Percentiles rank a stretch among this genome's conserved stretches.
Conservation (phyloP, 1,140 invertebrate genomes). For the Bombus consobrinus region DNA sequence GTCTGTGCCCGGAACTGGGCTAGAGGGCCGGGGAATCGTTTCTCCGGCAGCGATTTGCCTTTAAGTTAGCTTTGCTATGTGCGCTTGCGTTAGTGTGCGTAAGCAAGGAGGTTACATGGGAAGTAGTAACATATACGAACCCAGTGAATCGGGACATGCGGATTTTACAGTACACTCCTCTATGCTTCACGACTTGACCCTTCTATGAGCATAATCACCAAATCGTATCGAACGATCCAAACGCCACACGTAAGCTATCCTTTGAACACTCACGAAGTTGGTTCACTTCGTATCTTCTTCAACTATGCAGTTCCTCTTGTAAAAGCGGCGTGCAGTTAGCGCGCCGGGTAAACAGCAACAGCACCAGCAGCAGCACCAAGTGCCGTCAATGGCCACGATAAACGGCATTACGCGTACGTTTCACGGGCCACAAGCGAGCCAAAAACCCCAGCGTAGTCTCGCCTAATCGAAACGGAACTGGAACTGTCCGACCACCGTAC, state of each 20-base stretch:
- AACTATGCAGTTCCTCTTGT: constrained; percentile 43
- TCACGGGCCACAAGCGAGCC: constrained; percentile 51
- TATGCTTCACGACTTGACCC: constrained; percentile 51
- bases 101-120: constrained; percentile 32
- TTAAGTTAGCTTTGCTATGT: constrained; percentile 49
- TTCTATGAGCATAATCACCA: constrained; percentile 43
- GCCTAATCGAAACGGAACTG: constrained; percentile 78
- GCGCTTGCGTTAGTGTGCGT: constrained; percentile 33
- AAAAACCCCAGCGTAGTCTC: constrained; percentile 67
- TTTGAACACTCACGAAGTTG: constrained; percentile 45
- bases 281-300: constrained; percentile 58
- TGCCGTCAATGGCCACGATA: constrained; percentile 62
- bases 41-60: constrained; percentile 51
- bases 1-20: constrained; percentile 70
- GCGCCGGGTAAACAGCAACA: constrained; percentile 62
- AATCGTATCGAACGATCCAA: constrained; percentile 42
- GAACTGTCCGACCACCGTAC: constrained; percentile 76
- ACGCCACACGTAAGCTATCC: constrained; percentile 37
- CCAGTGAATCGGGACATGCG: constrained; percentile 61
- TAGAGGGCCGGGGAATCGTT: constrained; percentile 59
- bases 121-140: constrained; percentile 53
- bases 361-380: constrained; percentile 65
- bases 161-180: constrained; percentile 58
- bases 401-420: constrained; percentile 65
- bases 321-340: constrained; percentile 61